A percentile compares a stretch with the other conserved stretches of the same genome.
Evolutionary conservation across 2,797 vertebrate genomes (phyloP).

Genomic region (Pseudochirops cupreus): DNA sequence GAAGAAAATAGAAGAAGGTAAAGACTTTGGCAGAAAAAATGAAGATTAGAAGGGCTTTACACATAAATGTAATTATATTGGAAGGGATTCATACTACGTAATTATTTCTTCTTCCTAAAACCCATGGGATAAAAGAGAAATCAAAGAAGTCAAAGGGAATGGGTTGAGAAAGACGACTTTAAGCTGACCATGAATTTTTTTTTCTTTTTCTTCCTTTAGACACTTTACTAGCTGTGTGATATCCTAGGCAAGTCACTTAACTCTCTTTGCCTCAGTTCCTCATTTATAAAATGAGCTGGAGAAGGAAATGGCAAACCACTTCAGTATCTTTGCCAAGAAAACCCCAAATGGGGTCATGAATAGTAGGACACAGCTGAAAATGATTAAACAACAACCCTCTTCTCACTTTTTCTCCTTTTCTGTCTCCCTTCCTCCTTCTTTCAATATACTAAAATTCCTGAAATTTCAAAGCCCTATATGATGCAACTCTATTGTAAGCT

Average conservation of each 20-base stretch:
- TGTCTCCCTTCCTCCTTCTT: neutral
- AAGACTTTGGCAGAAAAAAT: neutral
- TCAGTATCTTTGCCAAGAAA: no score
- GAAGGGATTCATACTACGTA: neutral
- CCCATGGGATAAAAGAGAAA: neutral
- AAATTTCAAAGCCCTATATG: neutral
- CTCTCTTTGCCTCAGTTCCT: no score
- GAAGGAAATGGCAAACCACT: no score
- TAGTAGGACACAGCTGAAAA: no score
- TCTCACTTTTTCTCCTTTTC: neutral
- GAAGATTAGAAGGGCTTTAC: neutral
- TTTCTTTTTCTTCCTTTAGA: no score
- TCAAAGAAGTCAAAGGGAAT: neutral
- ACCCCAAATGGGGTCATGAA: no score
- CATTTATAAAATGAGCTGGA: no score
- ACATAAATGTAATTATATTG: neutral
- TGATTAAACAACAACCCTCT: neutral
- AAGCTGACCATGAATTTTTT: neutral
- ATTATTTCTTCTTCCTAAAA: neutral
- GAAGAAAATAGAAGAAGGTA: neutral
- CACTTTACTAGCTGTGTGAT: no score
- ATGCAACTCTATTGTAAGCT: slow-evolving; percentile 9
- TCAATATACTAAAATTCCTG: neutral
- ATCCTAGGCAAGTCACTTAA: no score
- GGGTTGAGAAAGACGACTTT: neutral